phyloP scores from a whole-genome alignment of 2,113 vertebrate genomes.

The Dolichotis patagonum region DNA sequence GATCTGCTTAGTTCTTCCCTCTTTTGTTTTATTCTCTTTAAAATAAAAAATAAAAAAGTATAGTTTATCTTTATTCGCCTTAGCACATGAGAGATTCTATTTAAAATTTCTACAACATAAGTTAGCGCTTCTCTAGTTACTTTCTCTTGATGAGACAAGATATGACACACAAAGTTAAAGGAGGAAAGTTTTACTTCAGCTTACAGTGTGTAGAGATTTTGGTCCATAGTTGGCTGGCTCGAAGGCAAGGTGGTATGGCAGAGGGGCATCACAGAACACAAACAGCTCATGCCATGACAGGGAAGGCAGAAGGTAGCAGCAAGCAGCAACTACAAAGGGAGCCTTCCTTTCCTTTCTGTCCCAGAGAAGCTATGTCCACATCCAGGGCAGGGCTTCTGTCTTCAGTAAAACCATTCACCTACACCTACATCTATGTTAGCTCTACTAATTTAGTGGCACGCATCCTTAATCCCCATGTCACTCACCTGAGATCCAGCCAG shows the following conservation, averaged over 20 bases:
- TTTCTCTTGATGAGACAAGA: neutral
- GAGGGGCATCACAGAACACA: neutral
- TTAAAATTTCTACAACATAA: neutral
- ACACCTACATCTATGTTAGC: neutral
- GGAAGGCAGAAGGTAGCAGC: neutral
- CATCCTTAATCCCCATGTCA: neutral
- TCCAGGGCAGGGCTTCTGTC: neutral
- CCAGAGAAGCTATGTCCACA: neutral
- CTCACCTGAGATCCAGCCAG: neutral
- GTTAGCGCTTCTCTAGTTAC: neutral
- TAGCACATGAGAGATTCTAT: neutral
- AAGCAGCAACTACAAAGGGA: neutral
- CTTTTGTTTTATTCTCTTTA: no score
- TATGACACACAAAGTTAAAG: neutral
- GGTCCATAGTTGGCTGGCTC: neutral
- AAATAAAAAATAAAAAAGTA: no score
- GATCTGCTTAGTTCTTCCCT: no score
- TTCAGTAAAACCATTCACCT: neutral
- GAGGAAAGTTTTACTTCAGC: neutral
- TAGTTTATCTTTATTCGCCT: neutral
- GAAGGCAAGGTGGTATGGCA: neutral
- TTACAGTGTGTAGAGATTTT: neutral
- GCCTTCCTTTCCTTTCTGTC: neutral
- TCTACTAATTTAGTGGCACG: neutral
- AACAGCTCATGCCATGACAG: neutral